Evolutionary conservation across 2,797 vertebrate species (phyloP), one percentile per base, ranked within the genome.

Genomic region (Cryptoblepharus egeriae): DNA sequence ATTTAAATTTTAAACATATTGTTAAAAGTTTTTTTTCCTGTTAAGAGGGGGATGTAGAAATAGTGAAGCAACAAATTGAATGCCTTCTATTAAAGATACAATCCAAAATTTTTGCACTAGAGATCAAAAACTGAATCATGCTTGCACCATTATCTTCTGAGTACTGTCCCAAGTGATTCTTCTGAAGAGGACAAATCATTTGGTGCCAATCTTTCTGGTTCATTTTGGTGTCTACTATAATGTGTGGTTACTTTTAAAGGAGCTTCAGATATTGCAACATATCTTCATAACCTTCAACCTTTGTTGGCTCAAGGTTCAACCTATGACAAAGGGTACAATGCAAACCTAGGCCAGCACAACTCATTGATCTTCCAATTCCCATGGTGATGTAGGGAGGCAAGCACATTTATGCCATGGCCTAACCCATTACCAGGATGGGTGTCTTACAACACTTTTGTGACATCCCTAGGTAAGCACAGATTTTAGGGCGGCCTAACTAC

Each of bases 1-100:
- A 63, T 90, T 92, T 88, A 92, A 89, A 92, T 93, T 92, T 92
- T 91, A 92, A 92, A 92, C 90, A 92, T 93, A 90, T 93, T 93
- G 93, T 87, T 85, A 87, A 88, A 79, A 79, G 81, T 91, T 92
- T 45, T 35, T 64, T 63, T 32, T n/a, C n/a, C n/a, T 37, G 39
- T 12, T 11, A 24, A 39, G 22, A 15, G 15, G 5, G 2, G 80
- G 79, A 35, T 57, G 82, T 78, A 84, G 87, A 73, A 61, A 91
- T 93, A 93, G 89, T 91, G 90, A 85, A 92, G 88, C 90, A 89
- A 86, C 74, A 88, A 76, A 85, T 80, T 80, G 88, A 91, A 92
- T 91, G 85, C 85, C 86, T 93, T 90, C 87, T 92, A 89, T 89
- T 88, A 92, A 92, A 89, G 92, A 92, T 88, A 90, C 45, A 77